These are phyloP conservation scores for Syngnathus floridae DNA, from an alignment of 2,113 vertebrate species.

Conservation along the genomic window DNA sequence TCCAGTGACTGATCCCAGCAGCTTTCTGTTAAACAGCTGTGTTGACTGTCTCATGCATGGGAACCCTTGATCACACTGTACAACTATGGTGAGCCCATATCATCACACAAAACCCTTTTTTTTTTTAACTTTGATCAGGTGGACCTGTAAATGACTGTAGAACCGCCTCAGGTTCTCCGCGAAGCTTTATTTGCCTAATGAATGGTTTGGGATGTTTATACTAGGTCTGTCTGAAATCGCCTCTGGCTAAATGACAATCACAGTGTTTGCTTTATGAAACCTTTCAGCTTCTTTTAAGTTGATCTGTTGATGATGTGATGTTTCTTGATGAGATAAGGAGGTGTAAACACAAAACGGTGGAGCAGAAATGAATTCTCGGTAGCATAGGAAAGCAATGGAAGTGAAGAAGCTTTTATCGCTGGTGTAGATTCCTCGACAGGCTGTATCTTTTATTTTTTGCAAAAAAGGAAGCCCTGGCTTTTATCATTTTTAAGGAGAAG, in stretches of 20 bases:
- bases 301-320: constrained; percentile 40
- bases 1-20: neutral
- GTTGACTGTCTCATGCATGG: constrained; percentile 50
- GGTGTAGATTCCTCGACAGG: no score
- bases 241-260: constrained; percentile 25
- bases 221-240: constrained; percentile 25
- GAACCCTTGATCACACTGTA: constrained; percentile 55
- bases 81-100: constrained; percentile 25
- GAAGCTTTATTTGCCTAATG: constrained; percentile 57
- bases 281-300: constrained; percentile 54
- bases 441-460: no score
- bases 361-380: no score
- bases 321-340: neutral
- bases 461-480: no score
- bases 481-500: no score
- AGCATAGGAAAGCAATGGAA: no score
- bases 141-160: constrained; percentile 38
- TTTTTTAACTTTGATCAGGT: constrained; percentile 46
- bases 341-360: no score
- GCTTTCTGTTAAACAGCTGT: constrained; percentile 48
- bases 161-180: constrained; percentile 34
- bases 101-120: constrained; percentile 20
- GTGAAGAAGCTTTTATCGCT: no score
- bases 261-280: constrained; percentile 43
- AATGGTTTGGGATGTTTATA: constrained; percentile 70